These are phyloP conservation scores for Gadus macrocephalus DNA, from an alignment of 2,113 vertebrate species.

Conservation along the genomic window DNA sequence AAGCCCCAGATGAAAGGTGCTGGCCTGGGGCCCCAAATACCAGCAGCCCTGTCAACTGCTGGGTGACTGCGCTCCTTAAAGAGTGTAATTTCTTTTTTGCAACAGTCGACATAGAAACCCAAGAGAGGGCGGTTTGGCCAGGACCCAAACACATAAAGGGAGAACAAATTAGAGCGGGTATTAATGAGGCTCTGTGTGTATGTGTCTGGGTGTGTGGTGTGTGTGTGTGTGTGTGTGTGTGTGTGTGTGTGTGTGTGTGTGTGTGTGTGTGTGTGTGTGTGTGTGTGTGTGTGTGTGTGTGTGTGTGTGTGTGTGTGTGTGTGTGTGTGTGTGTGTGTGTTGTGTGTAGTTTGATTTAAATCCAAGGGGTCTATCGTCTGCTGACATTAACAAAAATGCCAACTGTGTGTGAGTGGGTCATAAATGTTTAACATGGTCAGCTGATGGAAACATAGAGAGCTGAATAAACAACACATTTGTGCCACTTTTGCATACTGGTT, in stretches of 20 bases:
- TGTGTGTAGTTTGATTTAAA: constrained; percentile 16
- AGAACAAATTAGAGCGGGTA: background rate
- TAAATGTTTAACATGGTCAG: no score
- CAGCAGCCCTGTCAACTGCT: constrained; percentile 54
- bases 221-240: background rate
- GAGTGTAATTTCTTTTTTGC: constrained; percentile 52
- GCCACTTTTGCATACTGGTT: no score
- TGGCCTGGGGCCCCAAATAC: constrained; percentile 66
- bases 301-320: background rate
- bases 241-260: background rate
- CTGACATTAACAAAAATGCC: constrained; percentile 42
- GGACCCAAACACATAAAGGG: constrained; percentile 38
- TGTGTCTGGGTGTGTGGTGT: constrained; percentile 14
- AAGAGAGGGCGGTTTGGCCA: constrained; percentile 25
- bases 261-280: background rate
- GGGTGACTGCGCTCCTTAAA: constrained; percentile 30
- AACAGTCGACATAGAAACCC: constrained; percentile 30
- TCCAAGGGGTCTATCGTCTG: constrained; percentile 28
- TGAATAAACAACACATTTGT: no score
- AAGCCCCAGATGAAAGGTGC: constrained; percentile 68
- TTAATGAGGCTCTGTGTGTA: background rate
- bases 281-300: constrained; percentile 6
- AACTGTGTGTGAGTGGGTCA: background rate
- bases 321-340: background rate
- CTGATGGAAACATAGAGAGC: no score